Percentiles rank a stretch among this genome's conserved stretches.
Conservation (phyloP, 2,113 vertebrate species). For the Chlorodrepanis virens region DNA sequence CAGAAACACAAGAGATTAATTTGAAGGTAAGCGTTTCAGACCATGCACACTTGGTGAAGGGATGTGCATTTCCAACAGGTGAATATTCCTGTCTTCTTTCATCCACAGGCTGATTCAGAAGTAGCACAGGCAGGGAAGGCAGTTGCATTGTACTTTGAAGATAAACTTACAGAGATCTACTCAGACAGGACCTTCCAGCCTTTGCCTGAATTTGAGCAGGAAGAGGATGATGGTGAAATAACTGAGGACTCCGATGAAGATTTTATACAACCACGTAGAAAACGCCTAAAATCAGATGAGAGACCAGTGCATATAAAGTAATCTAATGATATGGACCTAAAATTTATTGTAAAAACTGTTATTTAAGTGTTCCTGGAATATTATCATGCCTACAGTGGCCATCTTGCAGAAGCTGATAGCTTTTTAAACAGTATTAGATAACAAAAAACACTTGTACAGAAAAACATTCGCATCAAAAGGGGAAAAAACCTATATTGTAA, state of each 20-base stretch:
- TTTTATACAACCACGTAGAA: slow-evolving; percentile 92
- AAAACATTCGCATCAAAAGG: slow-evolving; percentile 74
- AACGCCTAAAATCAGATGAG: slow-evolving; percentile 96
- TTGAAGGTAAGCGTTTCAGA: slow-evolving; percentile 97
- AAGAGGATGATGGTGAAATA: slow-evolving; percentile 84
- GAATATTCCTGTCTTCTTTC: slow-evolving; percentile 77
- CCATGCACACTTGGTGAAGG: slow-evolving; percentile 87
- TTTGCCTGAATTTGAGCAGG: slow-evolving; percentile 83
- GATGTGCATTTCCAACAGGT: slow-evolving; percentile 82
- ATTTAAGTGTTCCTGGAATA: slow-evolving; percentile 82
- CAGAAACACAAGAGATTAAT: slow-evolving; percentile 99
- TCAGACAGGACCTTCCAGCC: slow-evolving; percentile 92
- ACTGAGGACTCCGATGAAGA: slow-evolving; percentile 95
- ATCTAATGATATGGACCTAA: slow-evolving; percentile 70
- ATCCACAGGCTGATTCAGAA: slow-evolving; percentile 92
- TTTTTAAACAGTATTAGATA: slow-evolving; percentile 81
- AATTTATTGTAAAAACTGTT: slow-evolving; percentile 76
- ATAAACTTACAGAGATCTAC: slow-evolving; percentile 91
- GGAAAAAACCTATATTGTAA: slow-evolving; percentile 54
- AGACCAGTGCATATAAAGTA: slow-evolving; percentile 94
- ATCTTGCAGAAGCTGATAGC: slow-evolving; percentile 77
- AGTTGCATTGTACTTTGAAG: slow-evolving; percentile 92
- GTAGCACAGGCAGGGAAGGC: slow-evolving; percentile 95
- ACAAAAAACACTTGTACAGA: slow-evolving; percentile 76
- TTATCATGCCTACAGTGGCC: slow-evolving; percentile 74